These are phyloP conservation scores for Rhyacophila evoluta DNA, from an alignment of 2,888 invertebrate species.

Conservation along the genomic window DNA sequence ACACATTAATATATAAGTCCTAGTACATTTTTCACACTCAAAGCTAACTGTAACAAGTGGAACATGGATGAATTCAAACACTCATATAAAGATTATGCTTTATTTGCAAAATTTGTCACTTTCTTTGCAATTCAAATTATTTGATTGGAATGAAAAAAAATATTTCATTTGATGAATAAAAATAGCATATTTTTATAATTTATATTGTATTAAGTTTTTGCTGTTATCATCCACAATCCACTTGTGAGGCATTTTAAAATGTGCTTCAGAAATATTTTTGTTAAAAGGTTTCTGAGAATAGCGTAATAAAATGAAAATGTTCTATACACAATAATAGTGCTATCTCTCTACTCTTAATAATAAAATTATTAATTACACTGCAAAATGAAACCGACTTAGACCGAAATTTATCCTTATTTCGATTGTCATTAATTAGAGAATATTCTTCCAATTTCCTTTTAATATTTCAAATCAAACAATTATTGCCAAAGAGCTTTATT, in stretches of 20 bases:
- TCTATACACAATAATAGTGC: not conserved
- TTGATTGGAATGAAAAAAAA: too few relatives aligned
- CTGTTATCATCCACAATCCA: not conserved
- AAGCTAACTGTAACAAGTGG: not conserved
- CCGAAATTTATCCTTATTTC: not conserved
- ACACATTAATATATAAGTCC: conserved; percentile 30
- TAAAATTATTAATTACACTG: not conserved
- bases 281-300: not conserved
- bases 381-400: not conserved
- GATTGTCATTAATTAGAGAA: not conserved
- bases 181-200: too few relatives aligned
- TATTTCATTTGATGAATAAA: too few relatives aligned
- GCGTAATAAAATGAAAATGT: not conserved
- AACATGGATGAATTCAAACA: not conserved
- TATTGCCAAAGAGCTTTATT: too few relatives aligned
- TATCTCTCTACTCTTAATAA: not conserved
- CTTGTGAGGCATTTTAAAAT: not conserved
- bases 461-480: too few relatives aligned
- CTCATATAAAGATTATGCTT: too few relatives aligned
- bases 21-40: conserved; percentile 4
- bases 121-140: too few relatives aligned
- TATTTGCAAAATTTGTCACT: too few relatives aligned
- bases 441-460: too few relatives aligned
- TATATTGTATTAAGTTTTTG: too few relatives aligned
- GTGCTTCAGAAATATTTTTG: not conserved